Conservation (phyloP, 2,113 vertebrate genomes). For the Pollachius pollachius region DNA sequence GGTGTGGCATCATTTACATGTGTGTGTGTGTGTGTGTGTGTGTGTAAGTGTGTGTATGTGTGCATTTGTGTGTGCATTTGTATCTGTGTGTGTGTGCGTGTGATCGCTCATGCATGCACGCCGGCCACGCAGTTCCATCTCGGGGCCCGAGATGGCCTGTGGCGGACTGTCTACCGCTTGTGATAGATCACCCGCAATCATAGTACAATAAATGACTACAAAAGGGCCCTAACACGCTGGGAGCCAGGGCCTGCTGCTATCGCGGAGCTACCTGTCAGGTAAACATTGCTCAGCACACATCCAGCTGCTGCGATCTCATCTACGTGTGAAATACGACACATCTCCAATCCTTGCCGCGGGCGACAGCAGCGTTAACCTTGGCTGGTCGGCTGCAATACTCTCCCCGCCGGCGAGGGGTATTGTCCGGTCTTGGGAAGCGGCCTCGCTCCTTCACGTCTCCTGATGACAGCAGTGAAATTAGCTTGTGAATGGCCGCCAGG, state of each 20-base stretch:
- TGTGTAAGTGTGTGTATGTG: neutral
- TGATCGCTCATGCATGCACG: neutral
- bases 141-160: no score
- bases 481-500: neutral
- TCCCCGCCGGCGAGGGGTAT: slow-evolving; percentile 1
- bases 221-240: neutral
- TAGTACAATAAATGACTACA: neutral
- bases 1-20: neutral
- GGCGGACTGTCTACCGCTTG: neutral
- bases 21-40: neutral
- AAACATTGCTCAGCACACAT: neutral
- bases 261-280: no score
- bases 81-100: neutral
- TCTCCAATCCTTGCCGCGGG: slow-evolving; percentile 9
- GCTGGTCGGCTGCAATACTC: neutral
- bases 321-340: slow-evolving; percentile 13
- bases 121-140: neutral
- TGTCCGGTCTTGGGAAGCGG: slow-evolving; percentile 1
- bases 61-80: neutral
- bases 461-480: neutral
- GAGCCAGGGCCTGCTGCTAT: neutral
- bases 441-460: neutral
- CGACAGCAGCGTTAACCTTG: slow-evolving; percentile 18
- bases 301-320: slow-evolving; percentile 22
- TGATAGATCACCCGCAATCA: neutral